Conservation (phyloP, 1,140 invertebrate species). For the Neodiprion fabricii region DNA sequence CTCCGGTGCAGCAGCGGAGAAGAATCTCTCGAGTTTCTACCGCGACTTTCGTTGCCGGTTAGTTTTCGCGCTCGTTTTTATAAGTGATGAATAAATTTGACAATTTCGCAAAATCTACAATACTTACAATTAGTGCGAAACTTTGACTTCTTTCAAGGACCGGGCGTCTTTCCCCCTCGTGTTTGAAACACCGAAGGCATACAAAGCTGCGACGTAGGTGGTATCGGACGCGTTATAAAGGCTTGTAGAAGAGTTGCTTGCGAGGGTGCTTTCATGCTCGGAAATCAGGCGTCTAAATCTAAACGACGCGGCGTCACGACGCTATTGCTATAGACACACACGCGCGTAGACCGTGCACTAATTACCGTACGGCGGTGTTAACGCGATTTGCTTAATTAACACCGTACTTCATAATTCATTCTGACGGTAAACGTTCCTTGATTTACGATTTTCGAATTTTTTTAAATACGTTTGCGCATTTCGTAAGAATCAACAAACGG, state of each 20-base stretch:
- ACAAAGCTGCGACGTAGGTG: neutral
- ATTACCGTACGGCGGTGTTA: constrained; percentile 41
- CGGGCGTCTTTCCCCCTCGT: neutral
- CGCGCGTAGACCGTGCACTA: constrained; percentile 30
- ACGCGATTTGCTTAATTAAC: constrained; percentile 49
- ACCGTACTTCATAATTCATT: constrained; percentile 40
- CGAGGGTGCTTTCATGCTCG: constrained; percentile 35
- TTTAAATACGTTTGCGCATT: neutral
- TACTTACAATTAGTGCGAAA: too few species aligned
- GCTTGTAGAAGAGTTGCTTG: neutral
- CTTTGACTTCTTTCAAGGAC: too few species aligned
- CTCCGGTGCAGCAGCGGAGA: too few species aligned
- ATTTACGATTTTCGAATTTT: constrained; percentile 1
- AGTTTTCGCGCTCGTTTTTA: too few species aligned
- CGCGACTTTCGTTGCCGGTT: too few species aligned
- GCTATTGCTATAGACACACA: constrained; percentile 16
- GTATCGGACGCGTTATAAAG: neutral
- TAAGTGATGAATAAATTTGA: neutral
- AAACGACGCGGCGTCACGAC: constrained; percentile 44
- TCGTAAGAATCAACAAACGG: neutral
- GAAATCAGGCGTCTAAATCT: constrained; percentile 53
- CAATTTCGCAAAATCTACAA: neutral
- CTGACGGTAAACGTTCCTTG: constrained; percentile 6
- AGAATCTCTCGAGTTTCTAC: too few species aligned
- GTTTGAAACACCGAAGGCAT: neutral